Base-by-base conservation (phyloP, 2,888 invertebrate species). In the Acrobasis repandana region DNA sequence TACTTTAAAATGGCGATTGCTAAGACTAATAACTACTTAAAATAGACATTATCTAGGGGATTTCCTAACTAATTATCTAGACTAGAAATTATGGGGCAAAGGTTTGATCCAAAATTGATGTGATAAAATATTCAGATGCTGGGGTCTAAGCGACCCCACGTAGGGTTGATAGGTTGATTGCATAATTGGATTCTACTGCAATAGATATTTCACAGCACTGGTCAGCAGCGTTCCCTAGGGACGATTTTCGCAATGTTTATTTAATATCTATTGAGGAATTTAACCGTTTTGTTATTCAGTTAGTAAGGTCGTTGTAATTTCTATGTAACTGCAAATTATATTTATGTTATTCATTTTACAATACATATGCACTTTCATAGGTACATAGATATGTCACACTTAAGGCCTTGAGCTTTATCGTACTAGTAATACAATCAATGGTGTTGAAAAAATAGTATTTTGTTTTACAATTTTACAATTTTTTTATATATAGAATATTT, bases 81-180 rank as follows among this genome's bases (percentile, higher is more conserved):
- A 15, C 46, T 61, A 64, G 49, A 66, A 73, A 74, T 72, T 70
- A 70, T 63, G 72, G 70, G 70, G 61, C 66, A 70, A 69, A 67
- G 68, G 64, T 69, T 72, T 73, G 73, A 74, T 74, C 73, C 69
- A 33, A 28, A 59, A 65, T 64, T 63, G 63, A 61, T 62, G 61
- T 62, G 65, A 63, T 70, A 63, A 70, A 70, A 68, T 70, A 71
- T 71, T 69, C 60, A 69, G 62, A 49, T 4, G 43, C 28, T 43
- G 51, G 58, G 63, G 63, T 62, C 20, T 38, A 61, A 59, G 15
- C 63, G 57, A 49, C 62, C 64, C 64, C 63, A 60, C 54, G 50
- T 56, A 20, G 38, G 43, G 57, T 52, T 65, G 62, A 66, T 60
- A 61, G 49, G 47, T 65, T 65, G 63, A 65, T 66, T 64, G 61